Conservation (phyloP, 2,113 vertebrate genomes). For the Eublepharis macularius region DNA sequence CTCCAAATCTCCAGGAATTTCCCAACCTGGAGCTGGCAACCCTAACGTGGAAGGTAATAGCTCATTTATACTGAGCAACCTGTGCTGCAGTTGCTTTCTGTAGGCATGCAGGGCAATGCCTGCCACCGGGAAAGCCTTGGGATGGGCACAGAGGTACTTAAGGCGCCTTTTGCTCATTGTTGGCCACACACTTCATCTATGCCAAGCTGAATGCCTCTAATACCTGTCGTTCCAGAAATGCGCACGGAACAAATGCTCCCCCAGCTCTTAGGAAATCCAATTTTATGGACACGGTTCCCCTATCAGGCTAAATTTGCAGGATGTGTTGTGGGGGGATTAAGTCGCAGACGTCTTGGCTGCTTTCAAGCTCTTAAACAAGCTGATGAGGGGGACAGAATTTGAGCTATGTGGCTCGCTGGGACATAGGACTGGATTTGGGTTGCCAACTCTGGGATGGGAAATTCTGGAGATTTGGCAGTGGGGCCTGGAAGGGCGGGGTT, state of each 20-base stretch:
- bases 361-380: background rate
- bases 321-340: background rate
- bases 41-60: rapidly evolving
- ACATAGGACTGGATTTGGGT: no score
- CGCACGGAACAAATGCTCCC: background rate
- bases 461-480: no score
- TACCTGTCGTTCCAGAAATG: background rate
- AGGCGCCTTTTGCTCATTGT: background rate
- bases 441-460: no score
- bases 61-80: background rate
- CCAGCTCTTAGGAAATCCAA: background rate
- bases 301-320: background rate
- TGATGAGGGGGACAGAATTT: no score
- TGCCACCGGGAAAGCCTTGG: no score
- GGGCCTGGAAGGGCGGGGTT: no score
- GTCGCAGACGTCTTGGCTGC: background rate
- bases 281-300: constrained; percentile 6
- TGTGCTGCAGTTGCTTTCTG: background rate
- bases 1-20: no score
- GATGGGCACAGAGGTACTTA: background rate
- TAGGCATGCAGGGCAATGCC: background rate
- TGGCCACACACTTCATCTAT: background rate
- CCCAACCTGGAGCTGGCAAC: no score
- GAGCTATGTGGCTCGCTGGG: no score
- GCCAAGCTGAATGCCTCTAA: background rate